phyloP scores from a whole-genome alignment of 2,113 vertebrate species.

The Parus major region DNA sequence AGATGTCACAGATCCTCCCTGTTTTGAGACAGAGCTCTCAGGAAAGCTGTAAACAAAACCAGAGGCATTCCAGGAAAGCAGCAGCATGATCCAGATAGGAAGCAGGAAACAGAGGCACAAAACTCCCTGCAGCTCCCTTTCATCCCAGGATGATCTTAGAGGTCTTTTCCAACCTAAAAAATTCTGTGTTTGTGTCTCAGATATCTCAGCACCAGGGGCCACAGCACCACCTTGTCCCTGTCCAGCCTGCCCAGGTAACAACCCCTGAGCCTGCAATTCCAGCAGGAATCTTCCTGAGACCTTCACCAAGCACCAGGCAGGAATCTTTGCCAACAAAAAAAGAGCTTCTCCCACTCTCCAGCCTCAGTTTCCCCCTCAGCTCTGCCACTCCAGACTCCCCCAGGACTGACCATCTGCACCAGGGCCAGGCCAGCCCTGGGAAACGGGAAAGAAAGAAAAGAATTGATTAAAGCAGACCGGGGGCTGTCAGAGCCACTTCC shows the following conservation, averaged over 20 bases:
- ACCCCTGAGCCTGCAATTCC: background rate
- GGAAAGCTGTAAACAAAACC: background rate
- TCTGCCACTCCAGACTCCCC: background rate
- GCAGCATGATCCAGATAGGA: too few species aligned
- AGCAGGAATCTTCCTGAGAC: background rate
- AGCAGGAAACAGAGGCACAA: background rate
- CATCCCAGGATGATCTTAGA: background rate
- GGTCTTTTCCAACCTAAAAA: background rate
- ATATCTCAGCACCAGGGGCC: background rate
- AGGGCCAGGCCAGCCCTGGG: background rate
- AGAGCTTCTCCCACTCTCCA: background rate
- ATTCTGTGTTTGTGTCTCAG: accelerated
- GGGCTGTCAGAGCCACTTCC: background rate
- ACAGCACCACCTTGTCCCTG: background rate
- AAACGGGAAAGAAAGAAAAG: background rate
- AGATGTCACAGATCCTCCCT: background rate
- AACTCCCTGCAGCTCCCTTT: background rate
- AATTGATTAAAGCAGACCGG: background rate
- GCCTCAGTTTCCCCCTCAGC: background rate
- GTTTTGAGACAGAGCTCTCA: background rate
- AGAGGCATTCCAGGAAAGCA: background rate
- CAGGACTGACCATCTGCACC: background rate
- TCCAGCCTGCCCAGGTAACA: background rate
- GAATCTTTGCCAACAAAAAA: background rate
- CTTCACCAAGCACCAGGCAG: background rate